Base-by-base conservation (phyloP, 2,113 vertebrate genomes). In the Mixornis gularis region DNA sequence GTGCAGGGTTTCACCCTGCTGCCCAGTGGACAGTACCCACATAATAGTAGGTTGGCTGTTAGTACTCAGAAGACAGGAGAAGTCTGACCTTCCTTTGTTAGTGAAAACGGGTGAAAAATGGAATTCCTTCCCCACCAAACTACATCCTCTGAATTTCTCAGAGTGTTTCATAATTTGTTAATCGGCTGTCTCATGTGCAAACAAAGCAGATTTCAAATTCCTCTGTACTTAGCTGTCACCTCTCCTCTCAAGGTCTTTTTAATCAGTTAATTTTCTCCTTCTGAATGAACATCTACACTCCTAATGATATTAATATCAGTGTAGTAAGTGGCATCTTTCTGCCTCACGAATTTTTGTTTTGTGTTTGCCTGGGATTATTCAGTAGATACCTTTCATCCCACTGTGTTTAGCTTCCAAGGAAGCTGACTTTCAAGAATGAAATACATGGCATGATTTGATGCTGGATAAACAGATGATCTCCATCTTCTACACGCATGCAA, bases 261-360 rank as follows among this genome's bases (percentile, higher is more conserved):
- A 63, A 91, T 92, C 71, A 91, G 79, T 85, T 89, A 70, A 91
- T 89, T 89, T 94, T 83, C 81, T 96, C 40, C 65, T 81, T 93
- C 51, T 79, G 74, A 79, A 63, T 82, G 74, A 89, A 59, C 44
- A 70, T 83, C 46, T 94, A 66, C 66, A 44, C 36, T 92, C 79
- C 65, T 73, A 87, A 91, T 78, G 60, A 59, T 85, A 66, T 68
- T 85, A 85, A 79, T 60, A 26, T 26, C 44, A 92, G 11, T 40
- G 41, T 73, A 41, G 52, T 83, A 92, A 93, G 40, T 7, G 6
- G 11, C 44, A 40, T 73, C 76, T 83, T 94, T 89, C 53, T 81
- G 34, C 38, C 51, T 90, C 32, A 19, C 14, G 17, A 15, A 60
- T 84, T 92, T 88, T 41, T 85, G 22, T 25, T 85, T 53, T 63